These are phyloP conservation scores for Oncorhynchus masou DNA, from an alignment of 2,113 vertebrate species.

Conservation along the genomic window DNA sequence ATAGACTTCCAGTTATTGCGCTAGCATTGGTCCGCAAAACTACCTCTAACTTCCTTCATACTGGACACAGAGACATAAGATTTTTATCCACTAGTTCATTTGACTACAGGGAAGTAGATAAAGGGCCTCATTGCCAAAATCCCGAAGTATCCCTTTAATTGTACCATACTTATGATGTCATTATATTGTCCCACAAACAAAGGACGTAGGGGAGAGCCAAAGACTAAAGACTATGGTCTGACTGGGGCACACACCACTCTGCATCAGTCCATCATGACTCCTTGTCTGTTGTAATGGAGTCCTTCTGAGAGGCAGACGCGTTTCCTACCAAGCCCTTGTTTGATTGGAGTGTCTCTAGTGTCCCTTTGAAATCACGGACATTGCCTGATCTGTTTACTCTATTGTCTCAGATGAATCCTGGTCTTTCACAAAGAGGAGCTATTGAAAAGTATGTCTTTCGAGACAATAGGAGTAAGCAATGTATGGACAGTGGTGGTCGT, in stretches of 20 bases:
- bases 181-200: background rate
- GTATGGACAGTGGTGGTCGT: background rate
- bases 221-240: no score
- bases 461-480: background rate
- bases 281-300: background rate
- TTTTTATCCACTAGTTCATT: no score
- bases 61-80: no score
- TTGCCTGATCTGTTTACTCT: conserved; percentile 33
- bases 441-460: background rate
- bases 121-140: no score
- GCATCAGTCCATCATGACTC: background rate
- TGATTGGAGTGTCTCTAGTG: conserved; percentile 36
- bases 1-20: no score
- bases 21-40: no score
- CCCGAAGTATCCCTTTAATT: no score
- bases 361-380: conserved; percentile 31
- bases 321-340: conserved; percentile 14
- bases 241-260: background rate
- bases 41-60: no score
- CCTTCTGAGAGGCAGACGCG: no score
- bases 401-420: conserved; percentile 20
- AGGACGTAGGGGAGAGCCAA: background rate
- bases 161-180: no score
- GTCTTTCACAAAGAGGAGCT: background rate
- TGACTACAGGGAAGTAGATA: no score